These are phyloP conservation scores for Acromyrmex echinatior DNA, from an alignment of 1,140 invertebrate genomes.

Conservation along the genomic window DNA sequence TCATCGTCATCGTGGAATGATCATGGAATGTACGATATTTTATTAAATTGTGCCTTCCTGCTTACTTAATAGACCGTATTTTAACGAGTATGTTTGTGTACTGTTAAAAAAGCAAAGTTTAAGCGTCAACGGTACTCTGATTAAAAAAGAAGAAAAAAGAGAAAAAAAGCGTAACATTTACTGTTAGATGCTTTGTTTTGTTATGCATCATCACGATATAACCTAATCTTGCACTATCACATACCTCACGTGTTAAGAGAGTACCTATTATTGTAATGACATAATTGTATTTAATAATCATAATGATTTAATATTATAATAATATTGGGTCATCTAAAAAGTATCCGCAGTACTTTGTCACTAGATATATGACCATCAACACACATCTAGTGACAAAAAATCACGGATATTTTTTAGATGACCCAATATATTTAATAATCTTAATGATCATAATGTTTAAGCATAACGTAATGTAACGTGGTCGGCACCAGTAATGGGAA, in stretches of 20 bases:
- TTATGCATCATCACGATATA: constrained; percentile 46
- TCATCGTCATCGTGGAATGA: neutral
- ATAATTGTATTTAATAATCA: constrained; percentile 61
- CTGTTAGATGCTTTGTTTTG: constrained; percentile 62
- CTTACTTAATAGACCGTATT: neutral
- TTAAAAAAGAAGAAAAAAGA: constrained; percentile 27
- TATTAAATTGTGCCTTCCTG: neutral
- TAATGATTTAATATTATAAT: too few species aligned
- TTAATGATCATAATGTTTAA: constrained; percentile 32
- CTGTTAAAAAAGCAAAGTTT: constrained; percentile 53
- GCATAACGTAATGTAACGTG: constrained; percentile 8
- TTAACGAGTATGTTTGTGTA: neutral
- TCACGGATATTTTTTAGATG: too few species aligned
- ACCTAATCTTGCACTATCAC: constrained; percentile 18
- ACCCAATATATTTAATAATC: too few species aligned
- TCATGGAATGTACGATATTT: neutral
- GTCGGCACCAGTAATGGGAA: neutral
- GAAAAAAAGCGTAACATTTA: constrained; percentile 55
- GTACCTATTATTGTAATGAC: constrained; percentile 56
- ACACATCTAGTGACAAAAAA: too few species aligned
- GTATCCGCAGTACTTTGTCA: too few species aligned
- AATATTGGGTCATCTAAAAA: too few species aligned
- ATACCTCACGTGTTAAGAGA: constrained; percentile 36
- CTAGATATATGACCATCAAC: too few species aligned
- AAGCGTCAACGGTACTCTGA: constrained; percentile 43